These are phyloP conservation scores for Zeus faber DNA, from an alignment of 2,113 vertebrate species.

Conservation along the genomic window DNA sequence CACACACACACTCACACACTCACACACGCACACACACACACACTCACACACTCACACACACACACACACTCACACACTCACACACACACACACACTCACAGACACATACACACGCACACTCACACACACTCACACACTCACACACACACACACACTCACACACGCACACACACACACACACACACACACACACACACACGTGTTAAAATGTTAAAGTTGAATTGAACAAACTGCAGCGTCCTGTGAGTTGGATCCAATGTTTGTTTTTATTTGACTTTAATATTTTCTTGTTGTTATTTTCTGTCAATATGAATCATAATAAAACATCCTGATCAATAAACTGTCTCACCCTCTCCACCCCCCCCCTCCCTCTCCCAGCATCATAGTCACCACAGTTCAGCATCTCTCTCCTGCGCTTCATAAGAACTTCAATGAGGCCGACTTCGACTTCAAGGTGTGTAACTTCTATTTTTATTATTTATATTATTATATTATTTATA, in stretches of 20 bases:
- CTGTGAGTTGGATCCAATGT: no score
- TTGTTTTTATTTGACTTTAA: no score
- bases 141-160: conserved; percentile 6
- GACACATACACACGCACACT: background rate
- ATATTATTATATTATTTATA: background rate
- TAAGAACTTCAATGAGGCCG: conserved; percentile 94
- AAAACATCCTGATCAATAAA: no score
- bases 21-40: background rate
- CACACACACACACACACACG: background rate
- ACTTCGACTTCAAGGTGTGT: conserved; percentile 97
- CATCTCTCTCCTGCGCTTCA: conserved; percentile 91
- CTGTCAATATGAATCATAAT: no score
- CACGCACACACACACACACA: conserved; percentile 4
- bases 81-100: background rate
- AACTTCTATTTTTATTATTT: conserved; percentile 1
- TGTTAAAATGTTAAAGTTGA: no score
- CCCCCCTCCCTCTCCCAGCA: no score
- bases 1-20: background rate
- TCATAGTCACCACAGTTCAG: conserved; percentile 94
- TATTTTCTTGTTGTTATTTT: no score
- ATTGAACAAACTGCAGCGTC: background rate
- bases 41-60: conserved; percentile 10
- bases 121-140: background rate
- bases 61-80: background rate
- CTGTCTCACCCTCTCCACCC: no score